Evolutionary conservation across 2,888 invertebrate genomes (phyloP).

Genomic region (Dilophus febrilis): DNA sequence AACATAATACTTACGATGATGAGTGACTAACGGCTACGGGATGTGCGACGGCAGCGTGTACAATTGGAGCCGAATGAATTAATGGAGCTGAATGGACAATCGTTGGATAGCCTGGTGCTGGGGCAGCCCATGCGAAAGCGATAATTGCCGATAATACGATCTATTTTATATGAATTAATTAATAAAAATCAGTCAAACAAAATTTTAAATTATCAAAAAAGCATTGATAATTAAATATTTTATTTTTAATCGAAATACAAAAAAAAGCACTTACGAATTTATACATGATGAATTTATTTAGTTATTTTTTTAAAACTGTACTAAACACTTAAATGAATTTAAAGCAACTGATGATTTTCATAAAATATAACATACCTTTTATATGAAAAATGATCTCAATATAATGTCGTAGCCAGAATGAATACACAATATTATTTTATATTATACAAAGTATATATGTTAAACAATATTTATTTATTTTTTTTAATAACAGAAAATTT

Average conservation of each 20-base stretch:
- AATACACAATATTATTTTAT: constrained; percentile 2
- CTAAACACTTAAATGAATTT: constrained; percentile 6
- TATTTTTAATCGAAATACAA: background rate
- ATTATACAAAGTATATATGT: no score
- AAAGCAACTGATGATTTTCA: constrained; percentile 7
- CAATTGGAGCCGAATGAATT: constrained; percentile 19
- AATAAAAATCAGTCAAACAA: background rate
- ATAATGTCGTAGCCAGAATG: background rate
- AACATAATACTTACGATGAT: constrained; percentile 5
- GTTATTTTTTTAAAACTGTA: background rate
- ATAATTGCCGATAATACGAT: constrained; percentile 25
- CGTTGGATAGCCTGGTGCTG: constrained; percentile 31
- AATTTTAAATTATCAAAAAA: background rate
- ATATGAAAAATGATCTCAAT: constrained; percentile 2
- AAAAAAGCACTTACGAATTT: constrained; percentile 12
- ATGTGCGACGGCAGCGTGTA: constrained; percentile 21
- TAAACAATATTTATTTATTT: no score
- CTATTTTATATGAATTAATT: no score
- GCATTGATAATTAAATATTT: background rate
- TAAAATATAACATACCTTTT: constrained; percentile 4
- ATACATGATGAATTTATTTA: constrained; percentile 11
- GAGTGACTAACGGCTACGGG: constrained; percentile 8
- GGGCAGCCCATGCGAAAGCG: constrained; percentile 33
- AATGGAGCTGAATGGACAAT: constrained; percentile 17
- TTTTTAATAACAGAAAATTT: no score